Base-by-base conservation (phyloP, 2,888 invertebrate genomes). In the Apoda limacodes region DNA sequence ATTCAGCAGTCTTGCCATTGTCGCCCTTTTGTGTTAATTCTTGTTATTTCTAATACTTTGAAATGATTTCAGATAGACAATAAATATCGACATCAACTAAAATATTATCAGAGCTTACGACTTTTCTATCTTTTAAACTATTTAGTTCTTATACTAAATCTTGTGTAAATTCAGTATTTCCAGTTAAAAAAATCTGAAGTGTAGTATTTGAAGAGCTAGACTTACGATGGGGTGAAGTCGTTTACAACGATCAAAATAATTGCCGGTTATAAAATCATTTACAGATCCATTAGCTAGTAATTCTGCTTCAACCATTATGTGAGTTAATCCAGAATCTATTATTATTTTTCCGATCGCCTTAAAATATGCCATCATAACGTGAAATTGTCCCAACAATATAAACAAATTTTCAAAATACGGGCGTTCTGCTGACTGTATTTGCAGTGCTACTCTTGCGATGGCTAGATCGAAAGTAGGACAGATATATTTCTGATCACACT, bases 231-330 rank as follows among this genome's bases (percentile, higher is more conserved):
- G 45, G 40, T 52, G 50, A 21, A 50, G 14, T 2, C 48, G 36
- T 32, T 50, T 47, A 28, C 46, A 50, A 14, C 49, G 38, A 29
- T 49, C 50, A 22, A 48, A 52, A 30, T 50, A 45, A 31, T 50
- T 52, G 22, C 48, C 37, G 9, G 37, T 41, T 12, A 50, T 14
- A 34, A 51, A 55, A 25, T 48, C 39, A 31, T 48, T 47, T 22
- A 40, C 36, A 1, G 50, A 54, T 10, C 50, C 48, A 2, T 20
- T 30, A 5, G 50, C 51, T 37, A 53, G 33, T 21, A 41, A 42
- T 30, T 43, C 45, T 24, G 40, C 30, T 29, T 48, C 28, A 4
- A 48, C 45, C 26, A 51, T 27, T 15, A 49, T 39, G 13, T 45
- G 40, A 4, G 42, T 22, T 28, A 52, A 37, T 19, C 48, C 47